Percentiles rank a stretch among this genome's conserved stretches.
Conservation (phyloP, 1,140 invertebrate species). For the Drosophila elegans region DNA sequence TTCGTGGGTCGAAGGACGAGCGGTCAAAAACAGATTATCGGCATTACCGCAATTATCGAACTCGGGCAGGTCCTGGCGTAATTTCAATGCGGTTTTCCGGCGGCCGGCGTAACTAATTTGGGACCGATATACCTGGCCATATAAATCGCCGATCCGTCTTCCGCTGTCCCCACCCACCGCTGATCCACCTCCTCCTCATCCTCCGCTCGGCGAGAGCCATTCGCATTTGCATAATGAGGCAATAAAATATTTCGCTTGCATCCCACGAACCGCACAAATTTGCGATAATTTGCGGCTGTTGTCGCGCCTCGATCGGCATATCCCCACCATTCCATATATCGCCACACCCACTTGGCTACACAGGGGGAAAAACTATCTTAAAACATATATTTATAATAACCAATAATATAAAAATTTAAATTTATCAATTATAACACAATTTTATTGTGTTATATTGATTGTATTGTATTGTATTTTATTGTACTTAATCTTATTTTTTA, state of each 20-base stretch:
- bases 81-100: slow-evolving; percentile 80
- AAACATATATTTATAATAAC: not conserved
- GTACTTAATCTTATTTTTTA: no score
- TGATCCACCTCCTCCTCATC: slow-evolving; percentile 26
- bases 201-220: slow-evolving; percentile 43
- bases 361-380: not conserved
- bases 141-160: slow-evolving; percentile 16
- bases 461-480: no score
- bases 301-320: slow-evolving; percentile 71
- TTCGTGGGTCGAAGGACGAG: slow-evolving; percentile 3
- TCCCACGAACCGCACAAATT: slow-evolving; percentile 76
- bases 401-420: not conserved
- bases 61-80: slow-evolving; percentile 77
- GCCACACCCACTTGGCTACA: slow-evolving; percentile 47
- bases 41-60: slow-evolving; percentile 81
- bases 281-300: slow-evolving; percentile 81
- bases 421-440: not conserved
- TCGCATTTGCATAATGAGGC: slow-evolving; percentile 81
- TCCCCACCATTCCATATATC: slow-evolving; percentile 29
- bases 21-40: slow-evolving; percentile 71
- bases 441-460: not conserved
- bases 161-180: not conserved
- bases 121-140: slow-evolving; percentile 35
- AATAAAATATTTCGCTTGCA: slow-evolving; percentile 83
- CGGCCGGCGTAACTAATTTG: slow-evolving; percentile 63